These are phyloP conservation scores for Palythoa grandiflora DNA, from an alignment of 92 coral and sea anemone genomes.

Conservation along the genomic window DNA sequence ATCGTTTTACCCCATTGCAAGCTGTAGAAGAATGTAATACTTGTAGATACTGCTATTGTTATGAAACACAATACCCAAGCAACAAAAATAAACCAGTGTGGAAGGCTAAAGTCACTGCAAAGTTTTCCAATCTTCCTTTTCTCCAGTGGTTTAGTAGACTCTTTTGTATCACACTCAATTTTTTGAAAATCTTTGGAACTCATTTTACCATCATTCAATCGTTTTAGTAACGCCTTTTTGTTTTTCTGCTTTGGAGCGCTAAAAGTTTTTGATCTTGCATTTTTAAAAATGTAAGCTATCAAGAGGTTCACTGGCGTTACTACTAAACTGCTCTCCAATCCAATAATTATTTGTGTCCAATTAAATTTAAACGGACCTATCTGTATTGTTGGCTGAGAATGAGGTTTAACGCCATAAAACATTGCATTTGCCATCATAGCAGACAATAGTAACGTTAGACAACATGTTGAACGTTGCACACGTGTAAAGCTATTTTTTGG, in stretches of 20 bases:
- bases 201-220: neutral
- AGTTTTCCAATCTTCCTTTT: neutral
- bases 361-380: conserved; percentile 87
- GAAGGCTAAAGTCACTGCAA: conserved; percentile 29
- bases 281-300: conserved; percentile 72
- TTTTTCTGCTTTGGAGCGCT: neutral
- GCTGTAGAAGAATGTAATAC: conserved; percentile 83
- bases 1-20: conserved; percentile 85
- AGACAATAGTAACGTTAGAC: conserved; percentile 72
- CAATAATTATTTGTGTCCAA: conserved; percentile 78
- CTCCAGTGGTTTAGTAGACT: neutral
- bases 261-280: conserved; percentile 33
- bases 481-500: conserved; percentile 80
- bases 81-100: conserved; percentile 71
- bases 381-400: conserved; percentile 76
- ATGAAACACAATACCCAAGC: conserved; percentile 82
- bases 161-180: neutral
- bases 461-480: conserved; percentile 85
- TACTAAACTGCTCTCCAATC: conserved; percentile 76
- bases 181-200: conserved; percentile 1
- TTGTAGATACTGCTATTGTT: conserved; percentile 70
- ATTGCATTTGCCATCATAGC: conserved; percentile 87
- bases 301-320: conserved; percentile 80
- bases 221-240: neutral
- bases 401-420: conserved; percentile 69